Percentiles rank a stretch among this genome's conserved stretches.
Evolutionary conservation across 2,113 vertebrate species (phyloP).

Genomic region (Crotalus tigris): DNA sequence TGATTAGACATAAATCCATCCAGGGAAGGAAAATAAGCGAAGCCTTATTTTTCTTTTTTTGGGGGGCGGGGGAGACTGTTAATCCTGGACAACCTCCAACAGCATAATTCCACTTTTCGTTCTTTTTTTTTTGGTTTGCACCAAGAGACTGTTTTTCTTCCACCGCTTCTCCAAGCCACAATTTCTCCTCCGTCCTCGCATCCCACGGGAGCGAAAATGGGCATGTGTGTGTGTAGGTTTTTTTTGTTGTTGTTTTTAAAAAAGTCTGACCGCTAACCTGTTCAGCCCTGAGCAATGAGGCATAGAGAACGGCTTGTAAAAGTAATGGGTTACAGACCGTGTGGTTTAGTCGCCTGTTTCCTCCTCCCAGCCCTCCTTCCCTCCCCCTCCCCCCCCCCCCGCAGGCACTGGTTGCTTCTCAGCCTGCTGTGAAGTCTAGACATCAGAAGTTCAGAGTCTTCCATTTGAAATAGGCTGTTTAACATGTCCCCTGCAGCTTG

Average conservation of each 20-base stretch:
- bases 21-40: not conserved
- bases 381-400: not conserved
- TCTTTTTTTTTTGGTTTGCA: not conserved
- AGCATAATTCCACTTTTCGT: not conserved
- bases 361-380: constrained; percentile 19
- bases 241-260: not conserved
- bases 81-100: not conserved
- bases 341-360: not conserved
- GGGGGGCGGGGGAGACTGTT: no score
- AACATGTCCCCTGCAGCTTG: not conserved
- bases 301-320: not conserved
- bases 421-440: constrained; percentile 22
- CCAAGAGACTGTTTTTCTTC: not conserved
- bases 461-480: not conserved
- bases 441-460: constrained; percentile 1
- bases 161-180: not conserved
- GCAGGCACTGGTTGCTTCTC: not conserved
- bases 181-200: not conserved
- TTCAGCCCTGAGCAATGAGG: not conserved
- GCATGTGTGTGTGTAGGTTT: not conserved
- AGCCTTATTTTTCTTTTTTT: not conserved
- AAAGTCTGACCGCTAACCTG: not conserved
- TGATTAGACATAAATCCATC: not conserved
- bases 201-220: not conserved
- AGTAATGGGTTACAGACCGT: not conserved